These are phyloP conservation scores for Dendronephthya gigantea DNA, from an alignment of 64 coral and sea anemone species.

Conservation along the genomic window DNA sequence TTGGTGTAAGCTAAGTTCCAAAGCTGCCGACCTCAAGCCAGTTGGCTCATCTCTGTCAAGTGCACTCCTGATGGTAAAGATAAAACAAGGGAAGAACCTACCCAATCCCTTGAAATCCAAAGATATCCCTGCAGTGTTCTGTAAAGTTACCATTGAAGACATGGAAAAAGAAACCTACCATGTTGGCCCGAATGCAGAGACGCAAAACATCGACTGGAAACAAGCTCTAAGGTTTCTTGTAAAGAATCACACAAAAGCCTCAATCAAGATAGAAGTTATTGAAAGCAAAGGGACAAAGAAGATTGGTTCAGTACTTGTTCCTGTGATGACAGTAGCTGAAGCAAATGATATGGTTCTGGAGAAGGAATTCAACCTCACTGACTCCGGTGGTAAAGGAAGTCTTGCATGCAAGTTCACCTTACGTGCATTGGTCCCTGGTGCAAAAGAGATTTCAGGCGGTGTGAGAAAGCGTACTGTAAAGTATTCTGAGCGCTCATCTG, in stretches of 20 bases:
- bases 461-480: neutral
- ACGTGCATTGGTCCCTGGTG: conserved; percentile 31
- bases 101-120: conserved; percentile 41
- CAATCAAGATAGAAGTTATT: conserved; percentile 58
- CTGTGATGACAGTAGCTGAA: conserved; percentile 43
- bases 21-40: conserved; percentile 37
- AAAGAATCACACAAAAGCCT: conserved; percentile 36
- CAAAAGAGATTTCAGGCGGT: neutral
- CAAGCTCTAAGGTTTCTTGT: conserved; percentile 69
- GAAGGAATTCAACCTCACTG: conserved; percentile 38
- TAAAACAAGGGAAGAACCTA: conserved; percentile 45
- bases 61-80: conserved; percentile 66
- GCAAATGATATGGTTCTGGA: conserved; percentile 40
- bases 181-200: conserved; percentile 40
- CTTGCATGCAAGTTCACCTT: conserved; percentile 71
- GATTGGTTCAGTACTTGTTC: conserved; percentile 43
- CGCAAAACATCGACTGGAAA: conserved; percentile 50
- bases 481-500: neutral
- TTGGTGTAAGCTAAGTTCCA: conserved; percentile 51
- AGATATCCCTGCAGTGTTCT: conserved; percentile 46
- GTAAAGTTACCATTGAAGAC: conserved; percentile 62
- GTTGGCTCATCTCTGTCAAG: conserved; percentile 34
- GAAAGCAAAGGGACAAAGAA: conserved; percentile 60
- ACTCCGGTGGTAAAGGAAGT: conserved; percentile 61
- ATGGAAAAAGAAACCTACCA: conserved; percentile 57